Base-by-base conservation (phyloP, 1,140 invertebrate genomes). In the Neotoxoptera formosana region DNA sequence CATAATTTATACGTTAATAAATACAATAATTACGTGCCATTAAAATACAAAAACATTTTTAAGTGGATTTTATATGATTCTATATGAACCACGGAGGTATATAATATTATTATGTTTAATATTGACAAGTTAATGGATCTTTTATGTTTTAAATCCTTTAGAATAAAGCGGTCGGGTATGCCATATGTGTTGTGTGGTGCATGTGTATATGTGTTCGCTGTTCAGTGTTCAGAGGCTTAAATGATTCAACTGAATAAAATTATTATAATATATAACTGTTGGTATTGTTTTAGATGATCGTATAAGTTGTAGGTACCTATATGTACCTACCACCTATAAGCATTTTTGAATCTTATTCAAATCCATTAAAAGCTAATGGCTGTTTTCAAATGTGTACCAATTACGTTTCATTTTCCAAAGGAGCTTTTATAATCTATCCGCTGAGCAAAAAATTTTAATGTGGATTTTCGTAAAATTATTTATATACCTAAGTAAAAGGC, bases 331-430 rank as follows among this genome's bases (percentile, higher is more conserved):
- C 9, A 17, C 3, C 30, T 81, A 7, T 84, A 84, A 8, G 8
- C 36, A 84, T 84, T 45, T 45, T 45, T 84, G 41, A 45, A 84
- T 41, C 41, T 84, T 41, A 23, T 84, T 45, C 60, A 14, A 76
- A n/a, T 76, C 60, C n/a, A 76, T 76, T 76, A 76, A 17, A 76
- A 76, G 0, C 3, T 76, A 76, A 76, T 76, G 60, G 11, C n/a
- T 76, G 30, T 76, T 76, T 67, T 76, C n/a, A 76, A n/a, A 76
- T 76, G 60, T 76, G 2, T 76, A 67, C 4, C 41, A 2, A 41
- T 76, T n/a, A 76, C 60, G 60, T n/a, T 76, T 76, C n/a, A 76
- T 76, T 76, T 76, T 76, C n/a, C n/a, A 76, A 76, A 76, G 21
- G 51, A 53, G 60, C 60, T 76, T 76, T 76, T 76, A 76, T 76